Conservation (phyloP, 2,888 invertebrate species). For the Ramazzottius varieornatus region DNA sequence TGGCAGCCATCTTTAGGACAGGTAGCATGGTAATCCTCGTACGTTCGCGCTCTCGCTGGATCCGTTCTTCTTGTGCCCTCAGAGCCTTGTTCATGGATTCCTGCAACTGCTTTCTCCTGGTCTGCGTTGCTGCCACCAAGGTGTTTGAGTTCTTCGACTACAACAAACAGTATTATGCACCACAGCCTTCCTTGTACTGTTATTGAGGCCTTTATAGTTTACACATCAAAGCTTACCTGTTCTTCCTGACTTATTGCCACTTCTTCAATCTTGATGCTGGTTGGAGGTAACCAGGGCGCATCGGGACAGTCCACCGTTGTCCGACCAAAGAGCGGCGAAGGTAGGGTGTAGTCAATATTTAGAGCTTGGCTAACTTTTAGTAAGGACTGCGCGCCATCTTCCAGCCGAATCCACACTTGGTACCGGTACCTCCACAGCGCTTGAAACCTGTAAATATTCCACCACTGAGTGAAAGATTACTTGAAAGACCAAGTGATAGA, state of each 20-base stretch:
- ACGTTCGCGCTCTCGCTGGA: constrained; percentile 71
- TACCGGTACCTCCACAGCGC: constrained; percentile 84
- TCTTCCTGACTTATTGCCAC: constrained; percentile 91
- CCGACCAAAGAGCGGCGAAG: constrained; percentile 93
- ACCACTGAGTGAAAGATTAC: too few relatives aligned
- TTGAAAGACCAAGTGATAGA: neutral
- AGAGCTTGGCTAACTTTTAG: constrained; percentile 42
- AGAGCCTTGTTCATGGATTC: constrained; percentile 83
- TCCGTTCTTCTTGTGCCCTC: constrained; percentile 80
- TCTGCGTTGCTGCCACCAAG: constrained; percentile 79
- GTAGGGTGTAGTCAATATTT: constrained; percentile 78
- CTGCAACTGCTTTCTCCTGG: constrained; percentile 91
- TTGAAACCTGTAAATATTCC: constrained; percentile 41
- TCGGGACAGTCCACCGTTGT: constrained; percentile 40
- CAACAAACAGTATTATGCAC: neutral
- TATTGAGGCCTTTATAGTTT: too few relatives aligned
- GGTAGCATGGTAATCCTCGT: constrained; percentile 85
- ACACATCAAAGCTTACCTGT: constrained; percentile 43
- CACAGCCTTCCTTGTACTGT: too few relatives aligned
- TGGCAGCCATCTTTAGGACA: constrained; percentile 73
- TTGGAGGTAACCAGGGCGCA: constrained; percentile 94
- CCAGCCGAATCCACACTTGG: constrained; percentile 98
- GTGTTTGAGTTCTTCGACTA: neutral
- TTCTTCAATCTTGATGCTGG: constrained; percentile 94
- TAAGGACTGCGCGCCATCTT: constrained; percentile 73